Evolutionary conservation across 2,888 invertebrate species (phyloP).

Genomic region (Tiphia femorata): DNA sequence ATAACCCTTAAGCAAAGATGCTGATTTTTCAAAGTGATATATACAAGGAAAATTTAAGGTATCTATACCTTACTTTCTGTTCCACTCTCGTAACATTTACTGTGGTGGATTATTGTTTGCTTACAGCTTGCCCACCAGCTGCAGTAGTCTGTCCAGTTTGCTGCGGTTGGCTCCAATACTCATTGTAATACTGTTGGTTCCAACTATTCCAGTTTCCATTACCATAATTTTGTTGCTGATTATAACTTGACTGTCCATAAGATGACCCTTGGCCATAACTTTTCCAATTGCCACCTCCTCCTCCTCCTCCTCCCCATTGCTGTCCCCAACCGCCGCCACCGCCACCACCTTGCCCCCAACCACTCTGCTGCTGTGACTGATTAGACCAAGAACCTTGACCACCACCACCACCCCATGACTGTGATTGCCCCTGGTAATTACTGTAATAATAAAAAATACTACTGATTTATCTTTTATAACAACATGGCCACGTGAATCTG

Average conservation of each 20-base stretch:
- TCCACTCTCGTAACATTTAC: slow-evolving; percentile 54
- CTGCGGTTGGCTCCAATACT: slow-evolving; percentile 64
- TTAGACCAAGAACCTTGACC: slow-evolving; percentile 47
- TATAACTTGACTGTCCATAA: slow-evolving; percentile 49
- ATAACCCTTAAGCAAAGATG: background rate
- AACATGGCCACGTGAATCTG: too few species aligned
- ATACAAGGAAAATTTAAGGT: slow-evolving; percentile 11
- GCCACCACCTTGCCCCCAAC: slow-evolving; percentile 43
- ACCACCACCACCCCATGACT: slow-evolving; percentile 44
- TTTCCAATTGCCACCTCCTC: slow-evolving; percentile 57
- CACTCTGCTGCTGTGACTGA: slow-evolving; percentile 35
- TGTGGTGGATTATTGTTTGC: slow-evolving; percentile 62
- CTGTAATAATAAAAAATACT: slow-evolving; percentile 11
- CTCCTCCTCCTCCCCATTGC: slow-evolving; percentile 38
- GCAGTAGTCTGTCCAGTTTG: slow-evolving; percentile 55
- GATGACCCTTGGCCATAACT: slow-evolving; percentile 55
- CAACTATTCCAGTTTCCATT: slow-evolving; percentile 65
- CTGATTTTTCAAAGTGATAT: slow-evolving; percentile 4
- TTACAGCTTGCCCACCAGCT: slow-evolving; percentile 59
- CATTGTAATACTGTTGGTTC: slow-evolving; percentile 66
- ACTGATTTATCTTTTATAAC: background rate
- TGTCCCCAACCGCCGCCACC: too few species aligned
- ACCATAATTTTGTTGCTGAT: slow-evolving; percentile 59
- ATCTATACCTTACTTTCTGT: slow-evolving; percentile 58
- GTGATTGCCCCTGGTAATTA: slow-evolving; percentile 53